Base-by-base conservation (phyloP, 2,888 invertebrate species). In the Megamerina dolium region DNA sequence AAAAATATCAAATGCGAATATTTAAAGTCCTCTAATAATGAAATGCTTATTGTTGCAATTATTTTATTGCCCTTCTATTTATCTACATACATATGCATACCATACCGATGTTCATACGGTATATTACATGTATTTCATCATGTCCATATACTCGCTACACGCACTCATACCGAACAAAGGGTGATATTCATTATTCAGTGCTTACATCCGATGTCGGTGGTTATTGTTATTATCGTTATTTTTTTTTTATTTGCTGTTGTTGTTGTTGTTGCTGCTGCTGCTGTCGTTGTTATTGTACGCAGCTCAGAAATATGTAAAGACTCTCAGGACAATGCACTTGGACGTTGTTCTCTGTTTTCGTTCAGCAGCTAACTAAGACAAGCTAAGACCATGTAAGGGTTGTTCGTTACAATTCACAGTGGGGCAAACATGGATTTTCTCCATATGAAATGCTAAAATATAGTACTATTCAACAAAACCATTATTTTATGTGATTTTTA, bases 21-120 rank as follows among this genome's bases (percentile, higher is more conserved):
- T 23, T 23, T 23, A 23, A 8, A 23, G 10, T 31, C 31, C 14
- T 30, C 55, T 57, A 65, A 68, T 70, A 70, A 70, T 70, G 68
- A 67, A 67, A 64, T 61, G 66, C 70, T 70, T 70, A 70, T 70
- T 69, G 70, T 69, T 64, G 61, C 70, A 70, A 70, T 70, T 70
- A 70, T 70, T 70, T 70, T 52, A 67, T 67, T 66, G 63, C 64
- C 65, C 63, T 60, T 55, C 60, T 61, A 60, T 54, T 52, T 14
- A 4, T 6, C 12, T 3, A 19, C 26, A 5, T 8, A 26, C 33
- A 27, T 10, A 10, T 8, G 8, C 23, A 6, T 30, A 13, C 29
- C 38, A 9, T 13, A 19, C 19, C 17, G 14, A 19, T 14, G n/a
- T 23, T 23, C 23, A 23, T 23, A 10, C 23, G 10, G 23, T 23